Conservation (phyloP, 1,140 invertebrate genomes). For the Akabosia matsudoensis region DNA sequence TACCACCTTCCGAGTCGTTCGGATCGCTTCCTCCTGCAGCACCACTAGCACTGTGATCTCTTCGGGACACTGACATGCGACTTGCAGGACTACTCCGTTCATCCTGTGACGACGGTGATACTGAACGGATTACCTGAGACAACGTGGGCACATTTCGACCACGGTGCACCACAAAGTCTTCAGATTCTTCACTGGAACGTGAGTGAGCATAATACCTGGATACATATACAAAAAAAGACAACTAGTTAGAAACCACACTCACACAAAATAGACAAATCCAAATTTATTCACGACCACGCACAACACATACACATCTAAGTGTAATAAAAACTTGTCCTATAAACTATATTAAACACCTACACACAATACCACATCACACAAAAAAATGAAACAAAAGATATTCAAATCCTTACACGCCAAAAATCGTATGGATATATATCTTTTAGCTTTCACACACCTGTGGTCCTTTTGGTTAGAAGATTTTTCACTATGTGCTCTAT, state of each 20-base stretch:
- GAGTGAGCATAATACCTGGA: conserved; percentile 44
- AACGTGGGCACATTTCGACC: conserved; percentile 73
- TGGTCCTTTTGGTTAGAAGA: conserved; percentile 42
- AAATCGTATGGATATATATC: neutral
- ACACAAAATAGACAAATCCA: neutral
- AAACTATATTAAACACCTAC: neutral
- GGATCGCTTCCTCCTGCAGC: neutral
- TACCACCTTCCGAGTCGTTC: conserved; percentile 44
- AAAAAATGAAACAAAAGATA: neutral
- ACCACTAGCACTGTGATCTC: conserved; percentile 25
- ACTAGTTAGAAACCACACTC: neutral
- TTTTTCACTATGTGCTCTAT: conserved; percentile 43
- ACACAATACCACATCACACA: neutral
- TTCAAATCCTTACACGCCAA: neutral
- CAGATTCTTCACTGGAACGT: conserved; percentile 49
- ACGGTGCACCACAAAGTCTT: conserved; percentile 76
- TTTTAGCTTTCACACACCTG: conserved; percentile 33
- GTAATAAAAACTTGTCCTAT: neutral
- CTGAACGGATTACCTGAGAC: conserved; percentile 57
- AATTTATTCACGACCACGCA: neutral
- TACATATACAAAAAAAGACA: neutral
- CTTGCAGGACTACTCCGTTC: conserved; percentile 46
- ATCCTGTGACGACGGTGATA: conserved; percentile 52
- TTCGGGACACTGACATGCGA: conserved; percentile 45
- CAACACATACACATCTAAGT: too few relatives aligned